Evolutionary conservation across 2,113 vertebrate species (phyloP).

Genomic region (Pseudorectes ferrugineus): DNA sequence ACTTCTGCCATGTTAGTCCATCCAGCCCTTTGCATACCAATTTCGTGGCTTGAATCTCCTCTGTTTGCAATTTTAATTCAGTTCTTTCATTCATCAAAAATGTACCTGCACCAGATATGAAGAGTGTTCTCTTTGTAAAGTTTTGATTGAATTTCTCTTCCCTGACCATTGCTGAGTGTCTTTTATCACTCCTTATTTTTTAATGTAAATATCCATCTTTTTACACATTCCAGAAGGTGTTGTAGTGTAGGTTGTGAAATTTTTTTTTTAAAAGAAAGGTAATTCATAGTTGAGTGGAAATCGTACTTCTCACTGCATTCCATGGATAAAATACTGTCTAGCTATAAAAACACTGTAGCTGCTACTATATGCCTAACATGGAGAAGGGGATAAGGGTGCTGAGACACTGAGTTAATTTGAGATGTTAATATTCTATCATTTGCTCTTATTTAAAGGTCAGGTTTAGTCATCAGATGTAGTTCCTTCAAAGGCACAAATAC

Average conservation of each 20-base stretch:
- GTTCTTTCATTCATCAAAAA: not conserved
- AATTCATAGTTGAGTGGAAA: not conserved
- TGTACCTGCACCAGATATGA: not conserved
- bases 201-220: not conserved
- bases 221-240: not conserved
- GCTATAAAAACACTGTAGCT: not conserved
- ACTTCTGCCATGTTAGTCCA: not conserved
- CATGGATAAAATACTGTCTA: not conserved
- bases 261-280: not conserved
- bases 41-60: not conserved
- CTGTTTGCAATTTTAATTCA: not conserved
- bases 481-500: not conserved
- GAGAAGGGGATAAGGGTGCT: not conserved
- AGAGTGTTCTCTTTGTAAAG: not conserved
- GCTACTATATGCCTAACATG: fast-evolving
- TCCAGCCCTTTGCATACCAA: not conserved
- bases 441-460: not conserved
- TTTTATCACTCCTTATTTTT: not conserved
- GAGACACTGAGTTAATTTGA: not conserved
- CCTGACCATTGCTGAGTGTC: not conserved
- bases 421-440: not conserved
- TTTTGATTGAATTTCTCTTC: not conserved
- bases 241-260: not conserved
- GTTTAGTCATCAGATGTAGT: not conserved
- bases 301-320: not conserved